Evolutionary conservation across 2,113 vertebrate species (phyloP), one percentile per base, ranked within the genome.

Genomic region (Istiophorus platypterus): DNA sequence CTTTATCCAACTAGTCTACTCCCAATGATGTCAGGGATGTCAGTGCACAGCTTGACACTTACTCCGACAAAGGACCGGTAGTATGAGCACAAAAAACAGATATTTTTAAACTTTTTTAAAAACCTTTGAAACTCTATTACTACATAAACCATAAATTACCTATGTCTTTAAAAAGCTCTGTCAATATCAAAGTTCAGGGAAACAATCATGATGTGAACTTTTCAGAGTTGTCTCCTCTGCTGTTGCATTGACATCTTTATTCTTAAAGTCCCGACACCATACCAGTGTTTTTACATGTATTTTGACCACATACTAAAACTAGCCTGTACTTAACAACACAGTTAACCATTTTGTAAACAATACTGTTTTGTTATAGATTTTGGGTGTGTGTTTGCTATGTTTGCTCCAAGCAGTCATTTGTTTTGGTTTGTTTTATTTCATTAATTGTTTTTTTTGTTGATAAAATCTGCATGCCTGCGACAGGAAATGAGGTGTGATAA

Each of bases 21-120:
- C 51, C 73, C 57, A 57, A 17, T 77, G 67, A 78, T 74, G 76
- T 74, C 47, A 80, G 56, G 76, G 71, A 64, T 24, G 51, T 59
- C 67, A 56, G 56, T 0, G 29, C 27, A 64, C 7, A 54, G 42
- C 67, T 27, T 54, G 49, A 78, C 51, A 85, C 76, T 67, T 56
- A 62, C 17, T 52, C 39, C 34, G 24, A 82, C 61, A 80, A 49
- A 76, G 67, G 56, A 37, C 11, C 34, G 18, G 62, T 63, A 3
- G 69, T 1, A 22, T 45, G 47, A 24, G 20, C 34, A 52, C 22
- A 64, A 31, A 26, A 17, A 27, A 52, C n/a, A n/a, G n/a, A n/a
- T n/a, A n/a, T n/a, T n/a, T n/a, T n/a, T n/a, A n/a, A n/a, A n/a
- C n/a, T n/a, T n/a, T n/a, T n/a, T n/a, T n/a, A 18, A 22, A 7